Conservation (phyloP, 2,797 vertebrate species). For the Gymnopithys bicolor region DNA sequence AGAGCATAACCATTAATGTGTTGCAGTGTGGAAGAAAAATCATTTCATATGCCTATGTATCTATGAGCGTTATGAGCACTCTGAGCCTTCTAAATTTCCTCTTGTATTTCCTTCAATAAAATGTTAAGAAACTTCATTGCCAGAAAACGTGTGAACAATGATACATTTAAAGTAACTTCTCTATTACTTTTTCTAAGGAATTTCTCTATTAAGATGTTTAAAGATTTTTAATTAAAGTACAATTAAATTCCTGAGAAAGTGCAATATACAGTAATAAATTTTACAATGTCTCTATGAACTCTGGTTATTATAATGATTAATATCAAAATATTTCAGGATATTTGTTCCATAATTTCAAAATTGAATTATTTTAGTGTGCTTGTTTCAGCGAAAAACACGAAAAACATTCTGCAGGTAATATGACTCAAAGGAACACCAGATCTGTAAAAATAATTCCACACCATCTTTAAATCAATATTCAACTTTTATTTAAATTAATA, state of each 20-base stretch:
- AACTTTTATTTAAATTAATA: not conserved
- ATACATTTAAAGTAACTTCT: not conserved
- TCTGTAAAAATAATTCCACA: not conserved
- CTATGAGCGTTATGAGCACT: not conserved
- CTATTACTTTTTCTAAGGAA: not conserved
- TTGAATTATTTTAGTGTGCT: not conserved
- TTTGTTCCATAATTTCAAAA: not conserved
- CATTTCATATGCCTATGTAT: not conserved
- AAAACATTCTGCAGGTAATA: not conserved
- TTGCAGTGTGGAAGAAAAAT: not conserved
- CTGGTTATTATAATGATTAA: not conserved
- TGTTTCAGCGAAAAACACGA: not conserved
- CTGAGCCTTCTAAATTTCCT: not conserved
- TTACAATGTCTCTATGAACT: not conserved
- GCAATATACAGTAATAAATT: not conserved
- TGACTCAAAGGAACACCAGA: not conserved
- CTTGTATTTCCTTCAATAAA: not conserved
- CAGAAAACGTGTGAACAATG: not conserved
- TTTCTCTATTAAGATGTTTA: not conserved
- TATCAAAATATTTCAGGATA: not conserved
- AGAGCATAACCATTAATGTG: not conserved
- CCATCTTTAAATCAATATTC: not conserved
- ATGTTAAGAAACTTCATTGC: not conserved
- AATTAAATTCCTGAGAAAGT: not conserved
- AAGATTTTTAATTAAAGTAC: not conserved